phyloP scores from a whole-genome alignment of 1,140 invertebrate genomes.

The Drosophila lini region DNA sequence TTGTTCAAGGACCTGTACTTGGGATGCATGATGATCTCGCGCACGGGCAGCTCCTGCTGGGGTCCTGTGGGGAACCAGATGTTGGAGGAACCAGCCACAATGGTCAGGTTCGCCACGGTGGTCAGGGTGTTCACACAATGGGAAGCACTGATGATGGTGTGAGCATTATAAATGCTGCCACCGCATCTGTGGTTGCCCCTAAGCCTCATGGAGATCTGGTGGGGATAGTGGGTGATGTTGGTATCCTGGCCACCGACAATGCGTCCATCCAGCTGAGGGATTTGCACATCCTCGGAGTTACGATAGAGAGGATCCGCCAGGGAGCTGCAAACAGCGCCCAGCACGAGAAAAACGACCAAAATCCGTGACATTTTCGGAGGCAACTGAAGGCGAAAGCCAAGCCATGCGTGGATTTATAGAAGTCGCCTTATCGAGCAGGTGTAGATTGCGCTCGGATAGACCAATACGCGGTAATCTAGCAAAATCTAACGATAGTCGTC shows the following conservation, averaged over 20 bases:
- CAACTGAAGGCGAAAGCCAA: slow-evolving; percentile 34
- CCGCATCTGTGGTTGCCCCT: slow-evolving; percentile 85
- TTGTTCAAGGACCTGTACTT: slow-evolving; percentile 58
- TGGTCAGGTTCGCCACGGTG: slow-evolving; percentile 38
- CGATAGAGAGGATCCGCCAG: slow-evolving; percentile 42
- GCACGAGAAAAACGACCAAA: slow-evolving; percentile 46
- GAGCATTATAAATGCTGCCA: slow-evolving; percentile 84
- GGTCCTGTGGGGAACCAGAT: slow-evolving; percentile 31
- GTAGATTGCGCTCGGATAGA: slow-evolving; percentile 32
- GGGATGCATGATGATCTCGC: slow-evolving; percentile 57
- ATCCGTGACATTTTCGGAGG: slow-evolving; percentile 54
- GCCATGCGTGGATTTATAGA: slow-evolving; percentile 34
- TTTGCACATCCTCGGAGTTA: slow-evolving; percentile 3
- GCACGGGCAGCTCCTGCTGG: slow-evolving; percentile 48
- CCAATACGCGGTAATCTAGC: slow-evolving; percentile 34
- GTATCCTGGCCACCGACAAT: slow-evolving; percentile 70
- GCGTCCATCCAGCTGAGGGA: slow-evolving; percentile 71
- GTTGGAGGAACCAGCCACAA: slow-evolving; percentile 65
- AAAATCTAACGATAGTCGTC: slow-evolving; percentile 12
- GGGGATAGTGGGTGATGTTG: slow-evolving; percentile 61
- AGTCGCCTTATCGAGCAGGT: slow-evolving; percentile 24
- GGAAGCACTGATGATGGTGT: slow-evolving; percentile 86
- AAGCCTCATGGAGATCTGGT: slow-evolving; percentile 74
- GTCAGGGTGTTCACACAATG: slow-evolving; percentile 85
- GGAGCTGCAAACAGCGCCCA: slow-evolving; percentile 29